Percentiles rank a stretch among this genome's conserved stretches.
These are phyloP conservation scores for Pempheris klunzingeri DNA, from an alignment of 2,797 vertebrate species.

Conservation along the genomic window DNA sequence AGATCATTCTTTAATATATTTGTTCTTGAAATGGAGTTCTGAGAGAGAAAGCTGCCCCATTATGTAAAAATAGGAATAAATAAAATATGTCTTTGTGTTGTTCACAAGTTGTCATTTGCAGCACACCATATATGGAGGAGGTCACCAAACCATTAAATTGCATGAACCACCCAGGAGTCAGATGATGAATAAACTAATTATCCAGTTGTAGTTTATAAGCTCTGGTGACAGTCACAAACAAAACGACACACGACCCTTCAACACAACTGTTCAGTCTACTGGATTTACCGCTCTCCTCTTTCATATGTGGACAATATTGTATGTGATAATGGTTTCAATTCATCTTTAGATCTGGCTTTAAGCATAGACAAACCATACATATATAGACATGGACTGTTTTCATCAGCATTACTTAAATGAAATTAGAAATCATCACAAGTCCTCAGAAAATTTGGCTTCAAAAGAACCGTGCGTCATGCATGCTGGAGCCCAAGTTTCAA, in stretches of 20 bases:
- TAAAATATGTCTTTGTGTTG: neutral
- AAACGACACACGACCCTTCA: neutral
- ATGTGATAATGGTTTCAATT: neutral
- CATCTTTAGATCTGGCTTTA: neutral
- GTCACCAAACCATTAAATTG: constrained; percentile 20
- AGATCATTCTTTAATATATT: constrained; percentile 41
- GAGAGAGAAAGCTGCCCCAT: constrained; percentile 1
- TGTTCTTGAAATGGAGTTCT: constrained; percentile 44
- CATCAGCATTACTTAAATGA: constrained; percentile 3
- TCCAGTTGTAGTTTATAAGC: constrained; percentile 19
- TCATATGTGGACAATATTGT: neutral
- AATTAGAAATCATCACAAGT: constrained; percentile 3
- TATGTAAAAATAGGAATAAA: constrained; percentile 7
- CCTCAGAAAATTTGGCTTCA: neutral
- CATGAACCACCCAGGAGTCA: neutral
- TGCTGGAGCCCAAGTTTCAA: constrained; percentile 22
- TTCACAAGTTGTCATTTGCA: constrained; percentile 28
- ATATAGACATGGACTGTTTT: neutral
- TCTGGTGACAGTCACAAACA: constrained; percentile 12
- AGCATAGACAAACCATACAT: neutral
- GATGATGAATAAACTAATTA: constrained; percentile 16
- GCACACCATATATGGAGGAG: neutral
- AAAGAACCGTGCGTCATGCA: constrained; percentile 29
- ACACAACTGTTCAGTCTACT: constrained; percentile 67
- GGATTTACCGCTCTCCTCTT: constrained; percentile 9